These are phyloP conservation scores for Brachyalestes nurse DNA, from an alignment of 2,797 vertebrate genomes.

Conservation along the genomic window DNA sequence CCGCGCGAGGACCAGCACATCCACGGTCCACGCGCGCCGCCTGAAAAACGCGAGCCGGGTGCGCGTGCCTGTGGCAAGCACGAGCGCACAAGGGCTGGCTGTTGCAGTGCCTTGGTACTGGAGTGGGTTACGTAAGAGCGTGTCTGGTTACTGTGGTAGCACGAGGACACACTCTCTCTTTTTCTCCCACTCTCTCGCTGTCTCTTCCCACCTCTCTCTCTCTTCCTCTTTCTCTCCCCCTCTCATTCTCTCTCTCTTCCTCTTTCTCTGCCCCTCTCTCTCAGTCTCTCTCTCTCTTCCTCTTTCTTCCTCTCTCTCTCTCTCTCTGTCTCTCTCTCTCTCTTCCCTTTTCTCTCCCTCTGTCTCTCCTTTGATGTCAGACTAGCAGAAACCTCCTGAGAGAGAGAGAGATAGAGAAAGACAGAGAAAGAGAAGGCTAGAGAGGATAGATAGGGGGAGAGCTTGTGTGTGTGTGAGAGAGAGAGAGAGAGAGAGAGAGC, in stretches of 20 bases:
- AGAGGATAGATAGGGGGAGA: no score
- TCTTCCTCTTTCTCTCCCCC: slow-evolving; percentile 24
- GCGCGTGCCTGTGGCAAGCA: background rate
- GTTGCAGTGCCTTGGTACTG: slow-evolving; percentile 47
- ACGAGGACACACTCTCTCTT: slow-evolving; percentile 11
- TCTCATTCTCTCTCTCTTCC: slow-evolving; percentile 9
- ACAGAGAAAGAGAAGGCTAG: no score
- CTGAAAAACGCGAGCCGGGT: background rate
- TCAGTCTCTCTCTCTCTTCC: background rate
- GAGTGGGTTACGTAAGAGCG: slow-evolving; percentile 52
- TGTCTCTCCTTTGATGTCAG: slow-evolving; percentile 49
- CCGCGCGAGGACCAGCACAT: background rate
- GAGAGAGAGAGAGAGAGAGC: slow-evolving; percentile 15
- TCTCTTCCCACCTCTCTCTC: slow-evolving; percentile 6
- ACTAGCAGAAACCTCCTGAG: slow-evolving; percentile 45
- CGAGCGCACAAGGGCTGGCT: slow-evolving; percentile 34
- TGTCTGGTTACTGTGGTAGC: slow-evolving; percentile 44
- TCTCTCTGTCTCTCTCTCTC: slow-evolving; percentile 10
- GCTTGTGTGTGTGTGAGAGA: slow-evolving; percentile 1
- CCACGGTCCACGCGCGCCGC: background rate
- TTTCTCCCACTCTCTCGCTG: no score
- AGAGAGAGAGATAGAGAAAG: no score
- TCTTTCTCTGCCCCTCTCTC: slow-evolving; percentile 17
- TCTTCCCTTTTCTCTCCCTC: slow-evolving; percentile 9
- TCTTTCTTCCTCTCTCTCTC: slow-evolving; percentile 18